phyloP scores from a whole-genome alignment of 1,140 invertebrate genomes.

The Telenomus remus region DNA sequence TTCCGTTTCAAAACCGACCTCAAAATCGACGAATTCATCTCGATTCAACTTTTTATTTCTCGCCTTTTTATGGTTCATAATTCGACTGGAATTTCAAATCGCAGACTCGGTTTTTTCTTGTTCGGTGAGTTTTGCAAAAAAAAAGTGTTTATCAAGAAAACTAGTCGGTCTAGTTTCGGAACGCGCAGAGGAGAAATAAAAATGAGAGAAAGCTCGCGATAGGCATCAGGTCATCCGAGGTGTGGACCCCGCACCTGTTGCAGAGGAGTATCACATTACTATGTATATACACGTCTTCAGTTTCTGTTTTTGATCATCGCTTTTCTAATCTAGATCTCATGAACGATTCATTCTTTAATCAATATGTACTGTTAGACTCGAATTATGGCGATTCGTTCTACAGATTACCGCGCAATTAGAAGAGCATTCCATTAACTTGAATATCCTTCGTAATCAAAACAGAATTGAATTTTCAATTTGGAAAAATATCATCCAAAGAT shows the following conservation, averaged over 20 bases:
- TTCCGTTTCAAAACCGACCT: not conserved
- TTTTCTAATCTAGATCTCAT: conserved; percentile 11
- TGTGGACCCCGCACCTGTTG: conserved; percentile 25
- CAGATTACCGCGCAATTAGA: no score
- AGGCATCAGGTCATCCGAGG: conserved; percentile 33
- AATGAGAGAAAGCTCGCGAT: conserved; percentile 41
- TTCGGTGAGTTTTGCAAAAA: no score
- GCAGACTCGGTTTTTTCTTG: no score
- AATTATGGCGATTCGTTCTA: not conserved
- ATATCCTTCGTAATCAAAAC: no score
- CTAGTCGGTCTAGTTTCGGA: not conserved
- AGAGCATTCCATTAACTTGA: no score
- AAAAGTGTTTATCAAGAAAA: not conserved
- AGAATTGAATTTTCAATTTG: no score
- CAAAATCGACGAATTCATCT: no score
- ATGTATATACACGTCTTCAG: not conserved
- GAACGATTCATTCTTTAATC: not conserved
- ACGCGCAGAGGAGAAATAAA: conserved; percentile 21
- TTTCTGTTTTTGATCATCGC: no score
- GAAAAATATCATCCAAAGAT: no score
- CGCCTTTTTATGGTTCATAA: no score
- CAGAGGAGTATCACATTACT: not conserved
- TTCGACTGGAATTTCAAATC: no score
- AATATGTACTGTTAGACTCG: not conserved
- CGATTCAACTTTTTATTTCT: no score